Conservation (phyloP, 2,888 invertebrate genomes). For the Geophilus truncorum region DNA sequence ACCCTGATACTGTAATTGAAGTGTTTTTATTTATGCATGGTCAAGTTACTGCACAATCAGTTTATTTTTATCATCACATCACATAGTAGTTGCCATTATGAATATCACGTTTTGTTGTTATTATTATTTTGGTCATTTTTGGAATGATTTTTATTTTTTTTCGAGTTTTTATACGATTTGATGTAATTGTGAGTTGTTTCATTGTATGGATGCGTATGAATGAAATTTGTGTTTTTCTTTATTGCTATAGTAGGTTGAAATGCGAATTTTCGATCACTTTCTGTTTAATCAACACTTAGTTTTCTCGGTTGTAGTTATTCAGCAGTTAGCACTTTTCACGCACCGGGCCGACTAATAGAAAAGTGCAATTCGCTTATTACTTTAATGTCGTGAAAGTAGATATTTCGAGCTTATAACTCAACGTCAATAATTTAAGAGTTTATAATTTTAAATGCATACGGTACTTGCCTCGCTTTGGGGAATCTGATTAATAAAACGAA, state of each 20-base stretch:
- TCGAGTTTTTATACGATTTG: neutral
- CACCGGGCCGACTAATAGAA: slow-evolving; percentile 7
- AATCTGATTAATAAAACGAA: no score
- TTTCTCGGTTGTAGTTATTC: neutral
- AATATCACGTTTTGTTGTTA: neutral
- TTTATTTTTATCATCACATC: slow-evolving; percentile 11
- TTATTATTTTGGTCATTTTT: no score
- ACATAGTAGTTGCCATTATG: neutral
- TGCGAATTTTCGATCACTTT: neutral
- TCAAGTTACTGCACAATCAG: neutral
- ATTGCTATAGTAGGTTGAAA: neutral
- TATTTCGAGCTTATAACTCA: neutral
- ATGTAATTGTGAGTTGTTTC: neutral
- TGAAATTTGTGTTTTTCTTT: neutral
- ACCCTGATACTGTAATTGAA: neutral
- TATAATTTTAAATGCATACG: no score
- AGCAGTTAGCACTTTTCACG: neutral
- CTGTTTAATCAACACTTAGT: neutral
- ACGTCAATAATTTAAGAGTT: neutral
- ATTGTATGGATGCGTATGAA: neutral
- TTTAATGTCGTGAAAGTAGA: neutral
- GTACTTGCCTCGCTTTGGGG: no score
- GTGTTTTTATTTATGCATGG: neutral
- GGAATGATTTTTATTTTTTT: neutral
- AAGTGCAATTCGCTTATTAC: neutral